These are phyloP conservation scores for Goniozus legneri DNA, from an alignment of 1,140 invertebrate species.

Conservation along the genomic window DNA sequence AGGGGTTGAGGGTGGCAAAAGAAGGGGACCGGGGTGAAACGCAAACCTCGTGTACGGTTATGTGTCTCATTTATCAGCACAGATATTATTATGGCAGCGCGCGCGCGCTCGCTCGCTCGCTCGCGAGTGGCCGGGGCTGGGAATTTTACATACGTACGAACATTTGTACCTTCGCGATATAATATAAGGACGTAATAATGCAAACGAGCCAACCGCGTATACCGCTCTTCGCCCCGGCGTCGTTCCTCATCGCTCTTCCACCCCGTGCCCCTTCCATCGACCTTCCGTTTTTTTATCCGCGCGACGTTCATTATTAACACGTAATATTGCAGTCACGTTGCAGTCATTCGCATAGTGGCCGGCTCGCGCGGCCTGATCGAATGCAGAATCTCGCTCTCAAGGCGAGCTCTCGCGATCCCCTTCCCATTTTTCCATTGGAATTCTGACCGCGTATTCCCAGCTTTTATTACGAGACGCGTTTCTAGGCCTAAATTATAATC, in stretches of 20 bases:
- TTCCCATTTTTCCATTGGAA: too few relatives aligned
- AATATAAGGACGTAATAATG: slow-evolving; percentile 52
- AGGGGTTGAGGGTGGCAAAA: slow-evolving; percentile 24
- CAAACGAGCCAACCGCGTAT: slow-evolving; percentile 33
- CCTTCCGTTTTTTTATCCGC: background rate
- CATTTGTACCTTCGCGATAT: slow-evolving; percentile 51
- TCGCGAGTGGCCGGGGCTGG: slow-evolving; percentile 42
- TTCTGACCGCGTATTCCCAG: too few relatives aligned
- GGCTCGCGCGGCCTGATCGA: too few relatives aligned
- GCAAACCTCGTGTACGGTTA: slow-evolving; percentile 49
- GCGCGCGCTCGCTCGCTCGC: slow-evolving; percentile 1
- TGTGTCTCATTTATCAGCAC: slow-evolving; percentile 53
- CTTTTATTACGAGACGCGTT: too few relatives aligned
- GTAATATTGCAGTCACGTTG: too few relatives aligned
- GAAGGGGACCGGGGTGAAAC: too few relatives aligned
- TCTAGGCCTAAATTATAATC: too few relatives aligned
- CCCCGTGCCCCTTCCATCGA: slow-evolving; percentile 3
- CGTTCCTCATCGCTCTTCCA: slow-evolving; percentile 18
- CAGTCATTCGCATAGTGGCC: too few relatives aligned
- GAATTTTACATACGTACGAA: slow-evolving; percentile 50
- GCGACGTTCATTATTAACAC: background rate
- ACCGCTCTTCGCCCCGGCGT: slow-evolving; percentile 9
- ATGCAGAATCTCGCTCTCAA: too few relatives aligned
- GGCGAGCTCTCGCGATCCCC: too few relatives aligned
- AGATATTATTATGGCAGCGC: slow-evolving; percentile 48